phyloP scores from a whole-genome alignment of 2,797 vertebrate genomes.

The Micropoecilia bifurca region DNA sequence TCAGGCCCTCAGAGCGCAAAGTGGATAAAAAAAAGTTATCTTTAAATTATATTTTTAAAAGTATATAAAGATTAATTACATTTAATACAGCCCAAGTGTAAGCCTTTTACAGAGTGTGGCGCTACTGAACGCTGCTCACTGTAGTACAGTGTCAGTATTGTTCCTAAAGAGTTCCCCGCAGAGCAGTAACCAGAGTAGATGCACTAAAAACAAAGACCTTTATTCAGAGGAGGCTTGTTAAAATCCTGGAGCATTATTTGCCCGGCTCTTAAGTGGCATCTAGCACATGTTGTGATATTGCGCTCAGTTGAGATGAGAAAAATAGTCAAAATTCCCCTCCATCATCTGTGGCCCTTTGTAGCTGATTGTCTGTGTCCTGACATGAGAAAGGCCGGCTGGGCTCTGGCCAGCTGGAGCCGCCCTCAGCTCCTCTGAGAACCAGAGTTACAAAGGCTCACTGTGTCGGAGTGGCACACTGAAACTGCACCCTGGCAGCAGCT shows the following conservation, averaged over 20 bases:
- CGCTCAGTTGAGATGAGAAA: conserved; percentile 32
- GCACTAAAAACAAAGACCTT: conserved; percentile 71
- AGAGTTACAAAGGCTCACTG: conserved; percentile 69
- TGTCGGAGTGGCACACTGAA: conserved; percentile 64
- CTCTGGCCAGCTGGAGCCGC: conserved; percentile 60
- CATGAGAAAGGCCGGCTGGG: conserved; percentile 64
- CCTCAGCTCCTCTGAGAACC: conserved; percentile 58
- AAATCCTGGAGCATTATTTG: conserved; percentile 51
- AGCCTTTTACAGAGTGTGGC: conserved; percentile 28
- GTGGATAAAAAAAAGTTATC: conserved; percentile 25
- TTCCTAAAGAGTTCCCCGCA: conserved; percentile 68
- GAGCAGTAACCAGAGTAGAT: conserved; percentile 63
- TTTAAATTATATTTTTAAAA: background rate
- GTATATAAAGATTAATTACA: background rate
- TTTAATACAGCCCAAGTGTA: conserved; percentile 21
- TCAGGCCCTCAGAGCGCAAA: conserved; percentile 60
- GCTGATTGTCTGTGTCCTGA: conserved; percentile 47
- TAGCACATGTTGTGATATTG: conserved; percentile 51
- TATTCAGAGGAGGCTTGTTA: conserved; percentile 63
- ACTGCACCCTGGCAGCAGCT: conserved; percentile 57
- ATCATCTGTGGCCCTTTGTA: conserved; percentile 35
- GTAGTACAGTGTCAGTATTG: conserved; percentile 70
- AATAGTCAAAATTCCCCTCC: conserved; percentile 25
- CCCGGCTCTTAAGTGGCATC: conserved; percentile 53
- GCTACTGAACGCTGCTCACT: conserved; percentile 41